Evolutionary conservation across 2,113 vertebrate genomes (phyloP).

Genomic region (Cottus gobio): DNA sequence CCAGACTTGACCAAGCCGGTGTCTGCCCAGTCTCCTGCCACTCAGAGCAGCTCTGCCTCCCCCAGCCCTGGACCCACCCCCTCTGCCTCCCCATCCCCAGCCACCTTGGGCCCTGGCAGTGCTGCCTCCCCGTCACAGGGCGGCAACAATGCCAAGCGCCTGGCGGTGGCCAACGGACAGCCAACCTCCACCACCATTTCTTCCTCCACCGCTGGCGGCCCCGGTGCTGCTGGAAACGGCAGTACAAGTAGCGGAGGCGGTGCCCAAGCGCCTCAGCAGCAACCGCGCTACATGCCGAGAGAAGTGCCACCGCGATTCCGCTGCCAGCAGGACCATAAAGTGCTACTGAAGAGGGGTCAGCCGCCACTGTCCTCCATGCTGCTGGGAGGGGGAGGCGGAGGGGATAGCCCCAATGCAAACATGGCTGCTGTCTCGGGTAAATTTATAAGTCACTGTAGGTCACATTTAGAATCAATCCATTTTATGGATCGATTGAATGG

Average conservation of each 20-base stretch:
- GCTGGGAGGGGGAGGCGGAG: slow-evolving; percentile 88
- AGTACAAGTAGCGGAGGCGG: slow-evolving; percentile 78
- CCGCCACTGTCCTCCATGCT: slow-evolving; percentile 99
- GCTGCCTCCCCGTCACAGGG: slow-evolving; percentile 96
- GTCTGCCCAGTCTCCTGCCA: slow-evolving; percentile 89
- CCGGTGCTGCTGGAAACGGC: slow-evolving; percentile 73
- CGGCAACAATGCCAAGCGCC: slow-evolving; percentile 99
- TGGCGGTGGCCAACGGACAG: slow-evolving; percentile 99
- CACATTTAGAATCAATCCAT: neutral
- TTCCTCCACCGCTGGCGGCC: slow-evolving; percentile 71
- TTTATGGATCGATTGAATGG: neutral
- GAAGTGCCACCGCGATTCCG: slow-evolving; percentile 99
- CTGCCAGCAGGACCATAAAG: slow-evolving; percentile 99
- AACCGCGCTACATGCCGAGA: slow-evolving; percentile 97
- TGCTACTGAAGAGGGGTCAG: slow-evolving; percentile 99
- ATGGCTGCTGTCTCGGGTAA: slow-evolving; percentile 90
- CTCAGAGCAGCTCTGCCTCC: slow-evolving; percentile 91
- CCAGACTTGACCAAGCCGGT: slow-evolving; percentile 98
- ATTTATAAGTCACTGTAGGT: neutral
- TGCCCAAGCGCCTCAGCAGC: slow-evolving; percentile 89
- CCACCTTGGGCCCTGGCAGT: slow-evolving; percentile 92
- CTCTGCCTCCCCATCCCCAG: slow-evolving; percentile 88
- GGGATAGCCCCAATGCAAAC: slow-evolving; percentile 86
- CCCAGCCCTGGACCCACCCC: slow-evolving; percentile 98
- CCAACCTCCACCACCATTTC: slow-evolving; percentile 86